Evolutionary conservation across 1,140 invertebrate species (phyloP).

Genomic region (Drosophila melanica): DNA sequence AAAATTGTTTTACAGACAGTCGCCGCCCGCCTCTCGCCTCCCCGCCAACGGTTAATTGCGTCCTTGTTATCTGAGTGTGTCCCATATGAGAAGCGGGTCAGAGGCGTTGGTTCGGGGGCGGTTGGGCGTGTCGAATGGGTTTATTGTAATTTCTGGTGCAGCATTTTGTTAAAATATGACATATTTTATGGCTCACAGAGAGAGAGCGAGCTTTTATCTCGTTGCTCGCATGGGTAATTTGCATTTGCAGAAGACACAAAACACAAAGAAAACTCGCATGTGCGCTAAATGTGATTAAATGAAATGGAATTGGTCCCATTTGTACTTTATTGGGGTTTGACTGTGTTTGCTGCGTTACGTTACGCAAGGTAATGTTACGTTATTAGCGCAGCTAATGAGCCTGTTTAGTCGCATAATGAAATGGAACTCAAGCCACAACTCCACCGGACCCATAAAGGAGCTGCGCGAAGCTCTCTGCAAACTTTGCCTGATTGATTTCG

Average conservation of each 20-base stretch:
- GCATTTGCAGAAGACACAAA: constrained; percentile 52
- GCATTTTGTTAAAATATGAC: constrained; percentile 83
- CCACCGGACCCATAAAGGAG: too few species aligned
- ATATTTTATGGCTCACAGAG: constrained; percentile 81
- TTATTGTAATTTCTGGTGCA: constrained; percentile 80
- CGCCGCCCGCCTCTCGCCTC: background rate
- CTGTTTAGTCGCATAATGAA: constrained; percentile 1
- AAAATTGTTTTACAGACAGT: constrained; percentile 59
- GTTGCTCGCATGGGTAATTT: constrained; percentile 57
- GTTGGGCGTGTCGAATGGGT: constrained; percentile 70
- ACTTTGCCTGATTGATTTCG: constrained; percentile 43
- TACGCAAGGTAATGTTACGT: background rate
- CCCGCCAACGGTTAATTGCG: constrained; percentile 49
- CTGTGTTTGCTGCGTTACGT: constrained; percentile 43
- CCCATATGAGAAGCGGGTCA: constrained; percentile 68
- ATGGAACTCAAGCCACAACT: background rate
- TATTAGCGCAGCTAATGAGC: constrained; percentile 6
- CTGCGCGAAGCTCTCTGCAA: background rate
- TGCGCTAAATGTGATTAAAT: constrained; percentile 51
- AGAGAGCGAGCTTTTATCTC: constrained; percentile 69
- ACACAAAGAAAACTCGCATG: constrained; percentile 37
- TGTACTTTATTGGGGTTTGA: constrained; percentile 81
- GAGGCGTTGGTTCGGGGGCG: background rate
- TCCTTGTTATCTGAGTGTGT: constrained; percentile 63
- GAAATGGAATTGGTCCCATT: constrained; percentile 81